These are phyloP conservation scores for Scomber scombrus DNA, from an alignment of 2,113 vertebrate species.

Conservation along the genomic window DNA sequence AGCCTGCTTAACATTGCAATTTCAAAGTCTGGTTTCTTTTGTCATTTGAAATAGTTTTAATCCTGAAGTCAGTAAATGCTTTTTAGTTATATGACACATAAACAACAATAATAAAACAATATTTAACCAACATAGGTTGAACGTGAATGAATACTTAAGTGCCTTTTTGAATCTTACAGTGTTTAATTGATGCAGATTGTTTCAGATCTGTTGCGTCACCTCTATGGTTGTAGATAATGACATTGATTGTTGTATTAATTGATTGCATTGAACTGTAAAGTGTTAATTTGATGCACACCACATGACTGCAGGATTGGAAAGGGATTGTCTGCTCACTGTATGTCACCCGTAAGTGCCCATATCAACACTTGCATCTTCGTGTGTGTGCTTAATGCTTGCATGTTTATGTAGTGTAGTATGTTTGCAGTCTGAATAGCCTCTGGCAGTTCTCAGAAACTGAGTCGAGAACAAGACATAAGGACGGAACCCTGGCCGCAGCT, in stretches of 20 bases:
- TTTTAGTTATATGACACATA: neutral
- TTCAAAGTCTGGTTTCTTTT: neutral
- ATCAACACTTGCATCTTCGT: conserved; percentile 13
- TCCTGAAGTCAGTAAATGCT: neutral
- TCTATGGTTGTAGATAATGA: neutral
- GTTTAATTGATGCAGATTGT: neutral
- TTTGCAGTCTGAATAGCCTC: conserved; percentile 53
- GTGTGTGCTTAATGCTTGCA: conserved; percentile 15
- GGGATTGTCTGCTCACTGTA: neutral
- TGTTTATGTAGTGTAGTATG: conserved; percentile 37
- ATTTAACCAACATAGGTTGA: neutral
- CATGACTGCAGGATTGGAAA: neutral
- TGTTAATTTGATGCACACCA: neutral
- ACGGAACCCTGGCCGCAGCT: conserved; percentile 65
- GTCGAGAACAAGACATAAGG: conserved; percentile 37
- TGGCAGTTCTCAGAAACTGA: conserved; percentile 48
- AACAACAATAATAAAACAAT: neutral
- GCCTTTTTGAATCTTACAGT: too few relatives aligned
- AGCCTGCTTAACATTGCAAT: neutral
- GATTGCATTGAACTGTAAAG: neutral
- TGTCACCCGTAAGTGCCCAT: conserved; percentile 14
- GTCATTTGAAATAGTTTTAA: neutral
- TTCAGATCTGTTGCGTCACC: neutral
- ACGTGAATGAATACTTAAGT: too few relatives aligned
- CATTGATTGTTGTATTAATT: neutral